Base-by-base conservation (phyloP, 2,888 invertebrate species). In the Lepidonotus clava region DNA sequence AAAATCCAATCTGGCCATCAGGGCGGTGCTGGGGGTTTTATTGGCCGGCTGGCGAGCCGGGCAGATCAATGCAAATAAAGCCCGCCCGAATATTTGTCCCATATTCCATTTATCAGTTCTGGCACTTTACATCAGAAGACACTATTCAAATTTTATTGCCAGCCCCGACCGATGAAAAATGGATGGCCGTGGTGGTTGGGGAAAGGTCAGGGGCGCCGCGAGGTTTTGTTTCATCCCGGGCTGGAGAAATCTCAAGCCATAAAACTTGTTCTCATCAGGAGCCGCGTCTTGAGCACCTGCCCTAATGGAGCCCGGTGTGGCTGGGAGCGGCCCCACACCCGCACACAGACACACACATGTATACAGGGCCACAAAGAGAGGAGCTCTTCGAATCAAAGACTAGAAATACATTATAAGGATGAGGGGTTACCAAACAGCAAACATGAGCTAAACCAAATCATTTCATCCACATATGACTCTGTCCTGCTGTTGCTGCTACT, bases 91-190 rank as follows among this genome's bases (percentile, higher is more conserved):
- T 83, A 83, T 83, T 83, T 83, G 83, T 80, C 83, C 80, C 53
- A 83, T 51, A 56, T 56, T 56, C 83, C 83, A 83, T 83, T 83
- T 83, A 83, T 83, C 83, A 83, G 56, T 51, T 36, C 21, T 83
- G 56, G 46, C 56, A 56, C 56, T 83, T 83, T 83, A 56, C 83
- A 83, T 83, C 83, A 83, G 56, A 83, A 83, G 53, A 51, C 83
- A 53, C 83, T 83, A 83, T 83, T 83, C 83, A 83, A 83, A 83
- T 83, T 83, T 83, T 83, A 51, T 32, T 83, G 53, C 56, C 34
- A 21, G 11, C 24, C 24, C 28, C 56, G 36, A 11, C 53, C 83
- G 83, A 53, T 83, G 83, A 83, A 32, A 53, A 53, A 83, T 83
- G 83, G 83, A 36, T 24, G 56, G 36, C 21, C 36, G 56, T 28